Conservation (phyloP, 2,888 invertebrate species). For the Periphyllus acericola region DNA sequence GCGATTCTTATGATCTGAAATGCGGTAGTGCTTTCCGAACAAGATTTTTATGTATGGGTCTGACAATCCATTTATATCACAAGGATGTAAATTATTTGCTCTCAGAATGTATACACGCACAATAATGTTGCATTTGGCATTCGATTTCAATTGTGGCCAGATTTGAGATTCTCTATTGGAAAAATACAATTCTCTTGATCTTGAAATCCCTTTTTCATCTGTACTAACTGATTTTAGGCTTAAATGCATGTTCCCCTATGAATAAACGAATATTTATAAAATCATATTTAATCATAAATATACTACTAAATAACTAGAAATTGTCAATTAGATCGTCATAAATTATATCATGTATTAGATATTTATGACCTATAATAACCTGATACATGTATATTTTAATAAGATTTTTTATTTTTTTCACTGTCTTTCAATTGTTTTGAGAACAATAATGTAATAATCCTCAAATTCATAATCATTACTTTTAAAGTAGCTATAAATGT, state of each 20-base stretch:
- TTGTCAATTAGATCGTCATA: too few relatives aligned
- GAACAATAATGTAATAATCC: too few relatives aligned
- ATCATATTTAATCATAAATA: too few relatives aligned
- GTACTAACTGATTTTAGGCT: not conserved
- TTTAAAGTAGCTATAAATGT: conserved; percentile 32
- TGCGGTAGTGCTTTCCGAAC: conserved; percentile 68
- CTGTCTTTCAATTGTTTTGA: too few relatives aligned
- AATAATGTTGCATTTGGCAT: conserved; percentile 68
- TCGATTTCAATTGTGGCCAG: conserved; percentile 68
- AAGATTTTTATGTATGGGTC: conserved; percentile 84
- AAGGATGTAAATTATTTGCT: conserved; percentile 78
- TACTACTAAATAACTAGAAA: too few relatives aligned
- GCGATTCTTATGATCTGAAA: conserved; percentile 77
- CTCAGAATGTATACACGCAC: conserved; percentile 82
- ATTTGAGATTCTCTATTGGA: conserved; percentile 67
- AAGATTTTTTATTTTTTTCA: too few relatives aligned
- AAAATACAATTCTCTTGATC: not conserved
- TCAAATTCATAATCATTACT: not conserved
- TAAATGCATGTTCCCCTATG: conserved; percentile 26
- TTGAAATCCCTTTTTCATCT: not conserved
- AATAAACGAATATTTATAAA: too few relatives aligned
- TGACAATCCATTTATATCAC: conserved; percentile 77
- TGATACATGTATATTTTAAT: too few relatives aligned
- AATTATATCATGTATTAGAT: too few relatives aligned
- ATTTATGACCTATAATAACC: too few relatives aligned